A percentile compares a stretch with the other conserved stretches of the same genome.
Evolutionary conservation across 1,140 invertebrate genomes (phyloP).

Genomic region (Leguminivora glycinivorella): DNA sequence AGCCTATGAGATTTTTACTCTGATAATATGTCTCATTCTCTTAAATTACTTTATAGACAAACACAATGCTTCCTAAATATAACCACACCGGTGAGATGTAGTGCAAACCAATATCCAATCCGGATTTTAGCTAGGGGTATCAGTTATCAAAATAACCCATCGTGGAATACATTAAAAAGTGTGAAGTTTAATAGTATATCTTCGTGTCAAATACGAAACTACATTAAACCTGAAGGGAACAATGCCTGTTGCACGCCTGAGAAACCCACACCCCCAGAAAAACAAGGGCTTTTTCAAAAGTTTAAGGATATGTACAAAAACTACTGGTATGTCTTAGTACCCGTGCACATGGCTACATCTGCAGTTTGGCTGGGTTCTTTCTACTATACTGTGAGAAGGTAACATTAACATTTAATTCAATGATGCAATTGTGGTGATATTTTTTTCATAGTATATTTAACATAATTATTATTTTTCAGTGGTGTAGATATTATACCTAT

Average conservation of each 20-base stretch:
- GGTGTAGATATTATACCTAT: conserved; percentile 91
- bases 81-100: conserved; percentile 63
- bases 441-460: not conserved
- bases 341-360: conserved; percentile 93
- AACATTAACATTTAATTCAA: conserved; percentile 46
- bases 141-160: conserved; percentile 47
- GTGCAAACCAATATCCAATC: conserved; percentile 48
- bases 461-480: conserved; percentile 78
- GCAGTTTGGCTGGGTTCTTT: conserved; percentile 91
- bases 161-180: conserved; percentile 38
- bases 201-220: conserved; percentile 39
- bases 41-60: conserved; percentile 55
- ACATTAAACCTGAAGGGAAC: conserved; percentile 43
- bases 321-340: conserved; percentile 96
- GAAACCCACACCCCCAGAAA: conserved; percentile 48
- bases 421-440: not conserved
- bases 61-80: conserved; percentile 48
- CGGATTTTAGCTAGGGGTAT: conserved; percentile 49
- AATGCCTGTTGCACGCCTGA: conserved; percentile 35
- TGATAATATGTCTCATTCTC: conserved; percentile 54
- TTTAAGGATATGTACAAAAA: conserved; percentile 96
- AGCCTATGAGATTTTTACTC: not conserved
- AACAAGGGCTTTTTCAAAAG: conserved; percentile 85
- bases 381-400: conserved; percentile 93
- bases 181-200: conserved; percentile 36